Percentiles rank a stretch among this genome's conserved stretches.
phyloP scores from a whole-genome alignment of 2,113 vertebrate genomes.

The Dissostichus mawsoni region DNA sequence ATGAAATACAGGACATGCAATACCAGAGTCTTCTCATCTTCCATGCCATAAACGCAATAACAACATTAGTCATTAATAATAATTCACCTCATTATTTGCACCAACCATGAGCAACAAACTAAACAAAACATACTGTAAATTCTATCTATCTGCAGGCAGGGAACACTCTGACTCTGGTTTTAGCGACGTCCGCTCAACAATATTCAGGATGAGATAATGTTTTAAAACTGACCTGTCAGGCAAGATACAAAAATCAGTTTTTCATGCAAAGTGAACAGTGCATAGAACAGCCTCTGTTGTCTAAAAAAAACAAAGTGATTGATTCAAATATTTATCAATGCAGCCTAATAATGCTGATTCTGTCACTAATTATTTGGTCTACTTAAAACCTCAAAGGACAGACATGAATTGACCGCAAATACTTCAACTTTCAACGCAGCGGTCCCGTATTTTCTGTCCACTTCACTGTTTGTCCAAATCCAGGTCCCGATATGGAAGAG shows the following conservation, averaged over 20 bases:
- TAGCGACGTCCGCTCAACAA: not conserved
- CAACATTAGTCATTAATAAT: constrained; percentile 30
- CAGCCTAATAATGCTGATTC: not conserved
- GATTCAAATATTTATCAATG: not conserved
- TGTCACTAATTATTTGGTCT: constrained; percentile 36
- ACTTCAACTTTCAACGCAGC: not conserved
- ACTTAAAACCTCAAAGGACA: constrained; percentile 5
- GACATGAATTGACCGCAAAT: not conserved
- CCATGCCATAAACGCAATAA: constrained; percentile 46
- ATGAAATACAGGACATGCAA: constrained; percentile 24
- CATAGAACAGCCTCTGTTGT: not conserved
- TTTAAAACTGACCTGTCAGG: constrained; percentile 5
- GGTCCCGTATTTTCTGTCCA: constrained; percentile 3
- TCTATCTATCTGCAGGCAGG: constrained; percentile 10
- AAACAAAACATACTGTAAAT: constrained; percentile 25
- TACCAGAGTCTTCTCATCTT: constrained; percentile 48
- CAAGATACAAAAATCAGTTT: not conserved
- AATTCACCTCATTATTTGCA: constrained; percentile 53
- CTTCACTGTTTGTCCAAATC: constrained; percentile 36
- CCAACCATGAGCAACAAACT: not conserved
- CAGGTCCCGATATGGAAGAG: constrained; percentile 69
- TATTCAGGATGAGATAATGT: not conserved
- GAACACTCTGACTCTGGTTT: constrained; percentile 22
- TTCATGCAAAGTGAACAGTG: constrained; percentile 3
- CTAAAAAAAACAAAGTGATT: not conserved